These are phyloP conservation scores for Myocastor coypus DNA, from an alignment of 2,113 vertebrate species.

Conservation along the genomic window DNA sequence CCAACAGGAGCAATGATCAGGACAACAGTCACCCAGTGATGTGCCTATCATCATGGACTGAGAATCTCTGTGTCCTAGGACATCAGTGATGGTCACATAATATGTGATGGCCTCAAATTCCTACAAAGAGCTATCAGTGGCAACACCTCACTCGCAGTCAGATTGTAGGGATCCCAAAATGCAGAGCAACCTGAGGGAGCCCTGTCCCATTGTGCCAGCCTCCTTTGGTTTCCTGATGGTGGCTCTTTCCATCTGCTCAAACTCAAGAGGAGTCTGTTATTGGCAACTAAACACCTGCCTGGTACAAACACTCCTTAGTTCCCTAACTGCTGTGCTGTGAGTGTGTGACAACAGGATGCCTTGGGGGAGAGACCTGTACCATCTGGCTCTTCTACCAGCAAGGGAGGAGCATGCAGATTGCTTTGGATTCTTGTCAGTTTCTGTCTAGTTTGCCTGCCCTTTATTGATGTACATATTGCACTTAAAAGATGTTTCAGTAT, in stretches of 20 bases:
- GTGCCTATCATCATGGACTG: not conserved
- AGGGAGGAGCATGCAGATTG: not conserved
- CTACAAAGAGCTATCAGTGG: not conserved
- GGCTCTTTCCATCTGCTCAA: not conserved
- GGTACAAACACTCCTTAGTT: not conserved
- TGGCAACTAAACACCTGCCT: not conserved
- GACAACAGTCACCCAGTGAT: not conserved
- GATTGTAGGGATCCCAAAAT: not conserved
- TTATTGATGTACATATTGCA: not conserved
- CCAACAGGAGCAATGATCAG: not conserved
- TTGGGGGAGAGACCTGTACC: not conserved
- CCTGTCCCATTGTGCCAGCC: not conserved
- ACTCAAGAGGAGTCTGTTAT: conserved; percentile 13
- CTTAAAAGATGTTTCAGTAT: not conserved
- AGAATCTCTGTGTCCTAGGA: not conserved
- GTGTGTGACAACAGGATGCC: not conserved
- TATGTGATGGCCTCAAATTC: not conserved
- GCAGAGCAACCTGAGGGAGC: not conserved
- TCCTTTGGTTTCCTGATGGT: not conserved
- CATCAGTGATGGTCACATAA: not conserved
- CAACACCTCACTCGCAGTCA: not conserved
- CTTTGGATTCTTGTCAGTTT: not conserved
- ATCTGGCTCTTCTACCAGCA: not conserved
- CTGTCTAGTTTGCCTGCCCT: not conserved
- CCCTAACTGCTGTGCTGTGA: not conserved